A percentile compares a stretch with the other conserved stretches of the same genome.
Conservation (phyloP, 2,888 invertebrate genomes). For the Drosophila meridionalis region DNA sequence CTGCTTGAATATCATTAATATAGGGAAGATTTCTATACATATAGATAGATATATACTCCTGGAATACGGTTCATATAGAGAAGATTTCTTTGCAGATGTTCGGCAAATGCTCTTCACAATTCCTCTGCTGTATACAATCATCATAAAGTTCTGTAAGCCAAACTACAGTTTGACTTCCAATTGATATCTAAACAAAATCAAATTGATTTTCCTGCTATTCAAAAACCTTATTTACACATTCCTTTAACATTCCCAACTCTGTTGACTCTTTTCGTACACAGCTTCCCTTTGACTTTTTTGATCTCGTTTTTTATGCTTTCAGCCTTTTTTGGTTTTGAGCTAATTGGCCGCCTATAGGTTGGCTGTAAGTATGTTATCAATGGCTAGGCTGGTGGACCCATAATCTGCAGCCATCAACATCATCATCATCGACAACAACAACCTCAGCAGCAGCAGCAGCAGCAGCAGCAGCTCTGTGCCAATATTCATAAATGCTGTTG, state of each 20-base stretch:
- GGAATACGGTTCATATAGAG: too few species aligned
- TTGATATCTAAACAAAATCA: background rate
- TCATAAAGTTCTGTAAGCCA: too few species aligned
- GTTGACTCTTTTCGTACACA: constrained; percentile 3
- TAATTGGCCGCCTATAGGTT: constrained; percentile 47
- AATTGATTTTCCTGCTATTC: background rate
- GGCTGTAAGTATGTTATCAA: constrained; percentile 63
- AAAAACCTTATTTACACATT: constrained; percentile 33
- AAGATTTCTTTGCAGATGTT: too few species aligned
- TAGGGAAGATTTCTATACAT: too few species aligned
- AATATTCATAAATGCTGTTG: constrained; percentile 44
- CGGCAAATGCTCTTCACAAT: background rate
- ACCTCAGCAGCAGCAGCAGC: background rate
- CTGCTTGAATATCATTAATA: too few species aligned
- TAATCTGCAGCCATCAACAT: constrained; percentile 68
- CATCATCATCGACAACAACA: constrained; percentile 16
- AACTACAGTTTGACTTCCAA: background rate
- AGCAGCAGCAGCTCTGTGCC: background rate
- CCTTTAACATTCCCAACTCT: constrained; percentile 29
- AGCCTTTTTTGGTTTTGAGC: constrained; percentile 21
- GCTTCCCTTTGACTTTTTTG: background rate
- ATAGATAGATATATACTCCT: too few species aligned
- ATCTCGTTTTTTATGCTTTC: background rate
- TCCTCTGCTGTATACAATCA: too few species aligned
- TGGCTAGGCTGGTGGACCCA: constrained; percentile 72